Evolutionary conservation across 2,888 invertebrate species (phyloP).

Genomic region (Orthosia incerta): DNA sequence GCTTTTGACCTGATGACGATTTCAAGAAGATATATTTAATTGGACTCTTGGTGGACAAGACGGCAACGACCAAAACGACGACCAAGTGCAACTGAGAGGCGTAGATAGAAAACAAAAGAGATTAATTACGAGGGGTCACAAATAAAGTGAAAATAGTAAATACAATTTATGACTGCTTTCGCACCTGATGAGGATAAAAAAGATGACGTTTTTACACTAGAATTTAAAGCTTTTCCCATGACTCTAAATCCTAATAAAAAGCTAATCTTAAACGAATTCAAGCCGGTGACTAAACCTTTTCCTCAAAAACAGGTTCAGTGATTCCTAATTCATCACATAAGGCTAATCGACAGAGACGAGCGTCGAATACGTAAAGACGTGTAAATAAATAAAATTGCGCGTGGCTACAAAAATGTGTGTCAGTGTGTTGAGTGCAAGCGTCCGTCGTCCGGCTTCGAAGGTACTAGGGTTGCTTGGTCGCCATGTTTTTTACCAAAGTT

Average conservation of each 20-base stretch:
- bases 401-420: slow-evolving; percentile 83
- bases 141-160: background rate
- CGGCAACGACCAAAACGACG: too few relatives aligned
- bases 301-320: slow-evolving; percentile 40
- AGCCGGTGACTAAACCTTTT: slow-evolving; percentile 25
- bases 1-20: background rate
- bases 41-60: background rate
- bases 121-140: background rate
- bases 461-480: slow-evolving; percentile 64
- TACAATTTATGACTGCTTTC: background rate
- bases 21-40: background rate
- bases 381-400: slow-evolving; percentile 85
- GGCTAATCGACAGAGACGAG: slow-evolving; percentile 74
- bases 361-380: slow-evolving; percentile 79
- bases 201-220: background rate
- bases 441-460: slow-evolving; percentile 69
- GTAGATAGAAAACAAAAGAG: background rate
- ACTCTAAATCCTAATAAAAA: slow-evolving; percentile 8
- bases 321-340: slow-evolving; percentile 64
- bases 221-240: slow-evolving; percentile 1
- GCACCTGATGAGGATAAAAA: background rate
- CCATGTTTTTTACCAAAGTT: slow-evolving; percentile 16
- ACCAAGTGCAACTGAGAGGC: background rate
- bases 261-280: slow-evolving; percentile 8
- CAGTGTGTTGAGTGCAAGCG: slow-evolving; percentile 81